Evolutionary conservation across 2,888 invertebrate genomes (phyloP).

Genomic region (Hartigia nigra): DNA sequence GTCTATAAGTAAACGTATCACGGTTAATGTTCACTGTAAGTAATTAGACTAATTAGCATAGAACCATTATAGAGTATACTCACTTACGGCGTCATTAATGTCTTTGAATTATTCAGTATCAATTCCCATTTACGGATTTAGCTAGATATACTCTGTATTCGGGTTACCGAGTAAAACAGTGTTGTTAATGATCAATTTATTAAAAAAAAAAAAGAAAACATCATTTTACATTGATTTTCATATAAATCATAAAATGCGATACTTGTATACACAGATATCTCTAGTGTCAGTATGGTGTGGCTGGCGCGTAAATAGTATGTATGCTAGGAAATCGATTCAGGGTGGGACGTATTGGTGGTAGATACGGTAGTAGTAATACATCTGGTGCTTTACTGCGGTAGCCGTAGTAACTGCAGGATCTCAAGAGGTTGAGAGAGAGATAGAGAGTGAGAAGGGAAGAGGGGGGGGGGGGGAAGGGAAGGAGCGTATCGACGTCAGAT

Average conservation of each 20-base stretch:
- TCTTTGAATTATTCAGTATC: background rate
- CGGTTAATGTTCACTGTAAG: constrained; percentile 92
- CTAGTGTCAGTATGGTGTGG: background rate
- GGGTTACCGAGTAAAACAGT: background rate
- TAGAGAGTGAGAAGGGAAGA: no score
- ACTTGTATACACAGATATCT: background rate
- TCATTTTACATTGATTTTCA: background rate
- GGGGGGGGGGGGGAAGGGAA: no score
- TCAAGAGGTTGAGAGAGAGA: background rate
- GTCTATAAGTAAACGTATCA: constrained; percentile 88
- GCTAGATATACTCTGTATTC: background rate
- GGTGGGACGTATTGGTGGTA: background rate
- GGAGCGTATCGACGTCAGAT: background rate
- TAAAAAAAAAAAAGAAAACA: no score
- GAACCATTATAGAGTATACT: background rate
- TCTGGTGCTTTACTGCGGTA: background rate
- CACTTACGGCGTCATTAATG: background rate
- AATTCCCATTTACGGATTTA: background rate
- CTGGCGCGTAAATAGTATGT: background rate
- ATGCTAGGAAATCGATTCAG: background rate
- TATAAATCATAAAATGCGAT: background rate
- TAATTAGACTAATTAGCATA: constrained; percentile 53
- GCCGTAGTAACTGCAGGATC: background rate
- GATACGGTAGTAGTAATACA: background rate
- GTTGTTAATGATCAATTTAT: background rate